Evolutionary conservation across 2,888 invertebrate genomes (phyloP), one percentile per base, ranked within the genome.

Genomic region (Nemotelus nigrinus): DNA sequence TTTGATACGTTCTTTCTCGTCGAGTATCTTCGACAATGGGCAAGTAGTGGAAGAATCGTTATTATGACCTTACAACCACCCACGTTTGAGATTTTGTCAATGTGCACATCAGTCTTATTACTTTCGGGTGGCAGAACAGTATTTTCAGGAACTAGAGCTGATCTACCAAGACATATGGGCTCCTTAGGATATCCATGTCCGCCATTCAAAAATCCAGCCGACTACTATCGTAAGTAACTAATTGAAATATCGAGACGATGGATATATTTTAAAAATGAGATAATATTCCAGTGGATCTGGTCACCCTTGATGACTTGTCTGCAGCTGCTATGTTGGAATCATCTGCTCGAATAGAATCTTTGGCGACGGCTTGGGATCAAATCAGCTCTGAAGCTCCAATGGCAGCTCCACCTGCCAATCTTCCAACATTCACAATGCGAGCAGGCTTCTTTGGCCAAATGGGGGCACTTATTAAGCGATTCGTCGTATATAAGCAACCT

Each of bases 1-100:
- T 97, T 98, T 83, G 98, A 98, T 84, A 96, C 97, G 0, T 98
- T 97, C 87, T 98, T 98, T 86, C 87, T 98, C 70, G 94, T 98
- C 78, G 97, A 98, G 86, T 98, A 97, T 86, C 88, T 98, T 81
- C 91, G 97, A 81, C 96, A 97, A 85, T 98, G 97, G 47, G 90
- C 91, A 81, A 90, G 91, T 57, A 92, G 88, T 72, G 92, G 94
- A 0, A 89, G 96, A 81, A 94, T 96, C 68, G 96, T 97, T 10
- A 92, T 98, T 64, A 90, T 98, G 88, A 97, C 97, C 0, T 88
- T 97, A 48, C 96, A 97, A 85, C 97, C 98, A 43, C 96, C 97
- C 2, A 97, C 97, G 1, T 96, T 96, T 84, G 97, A 98, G 87
- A 97, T 98, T 82, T 93, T 97, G 80, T 96, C 96, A 47, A 98